Conservation (phyloP, 2,797 vertebrate species). For the Rhynchotus rufescens region DNA sequence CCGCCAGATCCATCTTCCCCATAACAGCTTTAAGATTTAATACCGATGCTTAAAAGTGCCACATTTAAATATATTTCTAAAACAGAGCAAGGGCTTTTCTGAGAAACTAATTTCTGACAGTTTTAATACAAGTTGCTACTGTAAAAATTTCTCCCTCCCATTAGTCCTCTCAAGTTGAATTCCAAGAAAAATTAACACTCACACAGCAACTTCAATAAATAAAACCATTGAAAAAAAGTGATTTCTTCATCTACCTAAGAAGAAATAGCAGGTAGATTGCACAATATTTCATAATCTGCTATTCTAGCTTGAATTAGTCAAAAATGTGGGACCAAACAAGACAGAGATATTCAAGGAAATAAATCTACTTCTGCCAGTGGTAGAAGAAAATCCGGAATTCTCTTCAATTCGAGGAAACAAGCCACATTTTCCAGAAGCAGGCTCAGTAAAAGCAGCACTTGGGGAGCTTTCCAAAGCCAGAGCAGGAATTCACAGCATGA, state of each 20-base stretch:
- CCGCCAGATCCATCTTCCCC: background rate
- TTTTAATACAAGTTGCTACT: background rate
- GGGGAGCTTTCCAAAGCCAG: background rate
- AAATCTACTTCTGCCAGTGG: slow-evolving; percentile 14
- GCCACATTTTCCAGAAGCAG: background rate
- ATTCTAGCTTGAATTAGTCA: background rate
- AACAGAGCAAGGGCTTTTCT: background rate
- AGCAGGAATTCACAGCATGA: background rate
- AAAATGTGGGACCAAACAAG: background rate
- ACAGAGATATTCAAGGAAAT: slow-evolving; percentile 16
- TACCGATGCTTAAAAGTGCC: background rate
- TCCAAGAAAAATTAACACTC: background rate
- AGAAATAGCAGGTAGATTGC: background rate
- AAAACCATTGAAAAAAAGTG: too few species aligned
- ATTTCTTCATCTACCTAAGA: background rate
- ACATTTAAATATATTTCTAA: background rate
- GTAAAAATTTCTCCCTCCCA: background rate
- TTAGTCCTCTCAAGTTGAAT: background rate
- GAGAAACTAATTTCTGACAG: accelerated
- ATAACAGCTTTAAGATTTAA: background rate
- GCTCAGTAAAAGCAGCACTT: background rate
- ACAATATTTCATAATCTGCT: background rate
- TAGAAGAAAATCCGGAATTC: background rate
- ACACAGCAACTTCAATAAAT: background rate
- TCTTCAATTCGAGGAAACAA: background rate